These are phyloP conservation scores for Phenganax stokvisi DNA, from an alignment of 92 coral and sea anemone genomes.

Conservation along the genomic window DNA sequence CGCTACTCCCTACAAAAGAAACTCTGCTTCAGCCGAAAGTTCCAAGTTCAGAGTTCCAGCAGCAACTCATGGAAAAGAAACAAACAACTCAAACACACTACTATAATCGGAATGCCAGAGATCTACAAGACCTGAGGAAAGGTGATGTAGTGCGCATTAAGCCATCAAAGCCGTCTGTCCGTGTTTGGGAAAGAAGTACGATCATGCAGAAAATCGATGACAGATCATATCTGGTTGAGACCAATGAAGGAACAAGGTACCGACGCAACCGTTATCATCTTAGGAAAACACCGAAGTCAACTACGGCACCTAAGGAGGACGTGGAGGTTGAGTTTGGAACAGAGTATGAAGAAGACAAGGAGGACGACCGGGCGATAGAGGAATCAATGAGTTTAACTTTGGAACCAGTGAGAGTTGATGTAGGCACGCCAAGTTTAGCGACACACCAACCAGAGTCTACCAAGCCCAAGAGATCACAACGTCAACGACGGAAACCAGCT, in stretches of 20 bases:
- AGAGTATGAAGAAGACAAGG: too few relatives aligned
- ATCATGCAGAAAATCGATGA: not conserved
- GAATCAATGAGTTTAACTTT: too few relatives aligned
- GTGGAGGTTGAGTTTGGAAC: too few relatives aligned
- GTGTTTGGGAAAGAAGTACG: not conserved
- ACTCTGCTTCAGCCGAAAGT: conserved; percentile 7
- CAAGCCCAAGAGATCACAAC: too few relatives aligned
- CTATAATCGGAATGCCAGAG: conserved; percentile 21
- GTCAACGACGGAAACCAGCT: too few relatives aligned
- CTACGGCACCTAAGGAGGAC: too few relatives aligned
- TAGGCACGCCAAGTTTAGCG: too few relatives aligned
- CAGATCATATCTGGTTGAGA: not conserved
- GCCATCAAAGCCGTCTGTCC: not conserved
- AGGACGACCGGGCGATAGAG: too few relatives aligned
- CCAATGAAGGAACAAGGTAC: not conserved
- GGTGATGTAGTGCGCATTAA: conserved; percentile 17
- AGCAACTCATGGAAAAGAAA: not conserved
- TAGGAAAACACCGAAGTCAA: too few relatives aligned
- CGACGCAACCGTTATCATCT: not conserved
- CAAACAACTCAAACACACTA: not conserved
- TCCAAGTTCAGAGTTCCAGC: not conserved
- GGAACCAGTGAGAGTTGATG: too few relatives aligned
- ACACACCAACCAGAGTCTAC: too few relatives aligned
- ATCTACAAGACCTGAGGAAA: conserved; percentile 1
- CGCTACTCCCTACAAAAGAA: conserved; percentile 5